Evolutionary conservation across 2,888 invertebrate species (phyloP).

Genomic region (Spatulosminthurus flaviceps): DNA sequence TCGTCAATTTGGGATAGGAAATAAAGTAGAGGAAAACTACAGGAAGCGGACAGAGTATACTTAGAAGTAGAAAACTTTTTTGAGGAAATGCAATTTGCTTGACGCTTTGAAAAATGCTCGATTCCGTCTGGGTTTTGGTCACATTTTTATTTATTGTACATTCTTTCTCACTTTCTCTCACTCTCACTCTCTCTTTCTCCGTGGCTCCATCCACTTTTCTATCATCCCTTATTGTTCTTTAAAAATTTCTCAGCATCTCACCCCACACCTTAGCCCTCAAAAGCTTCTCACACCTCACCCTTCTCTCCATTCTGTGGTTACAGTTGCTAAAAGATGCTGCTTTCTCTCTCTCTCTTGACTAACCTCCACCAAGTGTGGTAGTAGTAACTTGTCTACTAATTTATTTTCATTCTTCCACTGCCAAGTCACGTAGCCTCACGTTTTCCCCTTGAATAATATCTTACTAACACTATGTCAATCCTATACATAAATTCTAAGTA

Average conservation of each 20-base stretch:
- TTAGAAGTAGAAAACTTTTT: slow-evolving; percentile 39
- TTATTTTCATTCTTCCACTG: slow-evolving; percentile 14
- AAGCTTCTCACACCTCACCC: neutral
- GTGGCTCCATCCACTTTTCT: slow-evolving; percentile 13
- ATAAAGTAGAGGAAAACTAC: slow-evolving; percentile 56
- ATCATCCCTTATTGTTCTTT: slow-evolving; percentile 36
- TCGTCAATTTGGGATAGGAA: slow-evolving; percentile 63
- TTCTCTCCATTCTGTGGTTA: neutral
- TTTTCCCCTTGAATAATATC: neutral
- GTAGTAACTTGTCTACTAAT: neutral
- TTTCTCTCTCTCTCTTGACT: neutral
- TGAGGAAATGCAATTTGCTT: slow-evolving; percentile 58
- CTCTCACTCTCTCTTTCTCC: slow-evolving; percentile 21
- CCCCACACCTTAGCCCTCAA: slow-evolving; percentile 12
- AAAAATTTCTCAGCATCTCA: neutral
- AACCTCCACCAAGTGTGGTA: neutral
- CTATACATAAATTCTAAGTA: neutral
- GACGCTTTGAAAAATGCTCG: slow-evolving; percentile 63
- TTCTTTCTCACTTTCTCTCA: no score
- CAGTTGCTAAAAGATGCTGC: neutral
- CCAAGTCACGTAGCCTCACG: neutral
- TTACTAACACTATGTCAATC: neutral
- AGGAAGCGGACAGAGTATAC: slow-evolving; percentile 33
- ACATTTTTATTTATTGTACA: slow-evolving; percentile 61
- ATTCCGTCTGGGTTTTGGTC: slow-evolving; percentile 62